Evolutionary conservation across 2,113 vertebrate species (phyloP).

Genomic region (Pseudorasbora parva): DNA sequence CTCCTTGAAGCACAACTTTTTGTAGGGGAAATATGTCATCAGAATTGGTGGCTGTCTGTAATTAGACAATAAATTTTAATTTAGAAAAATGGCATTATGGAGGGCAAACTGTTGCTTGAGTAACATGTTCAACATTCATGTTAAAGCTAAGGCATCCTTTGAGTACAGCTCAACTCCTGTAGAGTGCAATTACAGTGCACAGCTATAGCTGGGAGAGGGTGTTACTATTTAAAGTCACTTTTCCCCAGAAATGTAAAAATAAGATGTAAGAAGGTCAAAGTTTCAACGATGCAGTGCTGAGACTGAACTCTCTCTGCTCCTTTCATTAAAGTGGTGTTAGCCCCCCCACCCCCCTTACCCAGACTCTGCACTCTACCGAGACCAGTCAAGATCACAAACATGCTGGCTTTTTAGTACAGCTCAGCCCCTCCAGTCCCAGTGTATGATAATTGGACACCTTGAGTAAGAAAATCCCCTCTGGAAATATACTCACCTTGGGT

Average conservation of each 20-base stretch:
- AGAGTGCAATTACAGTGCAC: constrained; percentile 48
- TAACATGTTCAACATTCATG: constrained; percentile 23
- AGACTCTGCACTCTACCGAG: constrained; percentile 57
- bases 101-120: constrained; percentile 51
- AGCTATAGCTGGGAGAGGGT: background rate
- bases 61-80: constrained; percentile 49
- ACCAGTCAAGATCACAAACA: constrained; percentile 73
- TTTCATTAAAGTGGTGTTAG: constrained; percentile 71
- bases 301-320: constrained; percentile 64
- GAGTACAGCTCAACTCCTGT: constrained; percentile 30
- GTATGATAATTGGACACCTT: constrained; percentile 77
- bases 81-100: constrained; percentile 47
- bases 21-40: constrained; percentile 30
- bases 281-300: constrained; percentile 56
- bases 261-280: constrained; percentile 30
- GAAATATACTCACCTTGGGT: constrained; percentile 59
- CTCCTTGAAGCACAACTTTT: constrained; percentile 26
- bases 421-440: constrained; percentile 58
- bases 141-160: constrained; percentile 32
- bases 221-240: constrained; percentile 19
- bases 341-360: constrained; percentile 31
- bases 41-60: constrained; percentile 44
- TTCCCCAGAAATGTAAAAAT: background rate
- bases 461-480: constrained; percentile 65
- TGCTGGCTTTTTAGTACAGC: constrained; percentile 64